A percentile compares a stretch with the other conserved stretches of the same genome.
These are phyloP conservation scores for Noctua pronuba DNA, from an alignment of 2,888 invertebrate species.

Conservation along the genomic window DNA sequence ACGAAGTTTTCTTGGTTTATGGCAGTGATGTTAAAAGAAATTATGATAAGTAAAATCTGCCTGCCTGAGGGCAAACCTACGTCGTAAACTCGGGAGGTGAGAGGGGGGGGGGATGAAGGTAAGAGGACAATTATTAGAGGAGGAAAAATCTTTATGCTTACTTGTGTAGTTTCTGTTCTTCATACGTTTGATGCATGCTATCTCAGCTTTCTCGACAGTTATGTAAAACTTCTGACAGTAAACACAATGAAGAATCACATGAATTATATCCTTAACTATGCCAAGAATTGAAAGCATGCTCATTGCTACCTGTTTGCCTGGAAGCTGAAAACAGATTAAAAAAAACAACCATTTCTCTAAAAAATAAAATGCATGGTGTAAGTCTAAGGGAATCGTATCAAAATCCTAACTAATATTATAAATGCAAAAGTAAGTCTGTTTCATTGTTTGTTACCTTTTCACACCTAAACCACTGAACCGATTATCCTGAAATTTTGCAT, in stretches of 20 bases:
- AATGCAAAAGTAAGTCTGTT: too few relatives aligned
- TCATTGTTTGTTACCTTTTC: too few relatives aligned
- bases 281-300: neutral
- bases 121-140: neutral
- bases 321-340: neutral
- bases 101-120: too few relatives aligned
- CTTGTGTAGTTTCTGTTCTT: constrained; percentile 11
- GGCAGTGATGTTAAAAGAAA: too few relatives aligned
- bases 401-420: too few relatives aligned
- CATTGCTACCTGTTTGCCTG: neutral
- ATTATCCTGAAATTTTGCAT: too few relatives aligned
- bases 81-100: too few relatives aligned
- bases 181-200: constrained; percentile 4
- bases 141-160: neutral
- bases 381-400: neutral
- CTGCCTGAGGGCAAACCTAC: too few relatives aligned
- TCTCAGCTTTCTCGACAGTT: constrained; percentile 1
- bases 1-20: too few relatives aligned
- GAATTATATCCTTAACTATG: neutral
- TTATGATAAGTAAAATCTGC: too few relatives aligned
- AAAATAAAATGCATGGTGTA: neutral
- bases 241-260: constrained; percentile 7
- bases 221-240: constrained; percentile 8
- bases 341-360: neutral
- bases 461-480: too few relatives aligned